phyloP scores from a whole-genome alignment of 2,888 invertebrate species.

The Notodonta dromedarius region DNA sequence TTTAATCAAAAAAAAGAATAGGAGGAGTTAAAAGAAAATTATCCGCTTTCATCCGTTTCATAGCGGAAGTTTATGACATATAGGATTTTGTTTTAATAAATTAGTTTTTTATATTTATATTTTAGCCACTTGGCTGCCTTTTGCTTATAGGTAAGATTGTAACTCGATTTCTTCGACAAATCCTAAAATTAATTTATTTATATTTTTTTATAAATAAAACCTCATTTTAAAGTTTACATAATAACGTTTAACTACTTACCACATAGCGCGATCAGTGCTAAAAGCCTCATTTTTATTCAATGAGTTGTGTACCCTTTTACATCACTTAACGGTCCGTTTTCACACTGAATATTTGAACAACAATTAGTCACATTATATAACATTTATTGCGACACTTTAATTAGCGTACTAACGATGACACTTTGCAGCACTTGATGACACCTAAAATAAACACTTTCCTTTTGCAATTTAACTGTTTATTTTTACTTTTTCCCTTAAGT shows the following conservation, averaged over 20 bases:
- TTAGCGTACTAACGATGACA: constrained; percentile 30
- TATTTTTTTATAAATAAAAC: no score
- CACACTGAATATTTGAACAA: constrained; percentile 26
- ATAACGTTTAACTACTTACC: constrained; percentile 58
- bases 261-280: constrained; percentile 67
- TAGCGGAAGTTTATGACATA: no score
- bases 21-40: no score
- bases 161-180: no score
- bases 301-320: constrained; percentile 49
- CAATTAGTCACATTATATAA: constrained; percentile 54
- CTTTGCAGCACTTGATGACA: constrained; percentile 32
- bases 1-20: no score
- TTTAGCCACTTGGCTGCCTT: not conserved
- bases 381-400: not conserved
- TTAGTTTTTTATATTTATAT: not conserved
- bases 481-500: constrained; percentile 29
- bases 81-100: no score
- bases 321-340: constrained; percentile 33
- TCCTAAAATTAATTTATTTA: no score
- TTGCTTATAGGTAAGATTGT: no score
- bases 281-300: constrained; percentile 69
- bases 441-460: constrained; percentile 9
- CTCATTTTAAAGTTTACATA: no score
- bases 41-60: no score
- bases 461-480: constrained; percentile 10